A percentile compares a stretch with the other conserved stretches of the same genome.
Evolutionary conservation across 2,888 invertebrate genomes (phyloP).

Genomic region (Synanthedon formicaeformis): DNA sequence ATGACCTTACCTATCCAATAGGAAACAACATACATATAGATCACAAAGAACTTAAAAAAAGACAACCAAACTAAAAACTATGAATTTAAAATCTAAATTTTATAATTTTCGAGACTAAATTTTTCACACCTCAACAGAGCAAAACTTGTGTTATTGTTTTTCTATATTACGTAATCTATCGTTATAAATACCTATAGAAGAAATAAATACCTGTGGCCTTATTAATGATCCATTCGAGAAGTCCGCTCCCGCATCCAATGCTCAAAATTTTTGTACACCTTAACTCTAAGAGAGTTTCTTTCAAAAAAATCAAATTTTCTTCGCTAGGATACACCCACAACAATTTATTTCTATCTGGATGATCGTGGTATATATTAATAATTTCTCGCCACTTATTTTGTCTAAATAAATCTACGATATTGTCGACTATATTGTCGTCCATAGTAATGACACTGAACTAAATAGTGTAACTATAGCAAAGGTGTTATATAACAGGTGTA

Average conservation of each 20-base stretch:
- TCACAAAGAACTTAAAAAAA: no score
- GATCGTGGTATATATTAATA: constrained; percentile 50
- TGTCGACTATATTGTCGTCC: constrained; percentile 47
- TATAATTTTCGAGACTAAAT: no score
- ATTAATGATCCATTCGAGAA: constrained; percentile 84
- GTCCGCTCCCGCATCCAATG: constrained; percentile 83
- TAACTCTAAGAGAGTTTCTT: constrained; percentile 44
- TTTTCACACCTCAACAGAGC: no score
- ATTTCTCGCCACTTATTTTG: constrained; percentile 62
- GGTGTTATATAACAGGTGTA: constrained; percentile 19
- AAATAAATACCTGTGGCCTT: constrained; percentile 69
- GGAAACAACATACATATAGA: no score
- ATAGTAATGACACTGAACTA: constrained; percentile 18
- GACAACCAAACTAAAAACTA: no score
- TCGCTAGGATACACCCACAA: constrained; percentile 82
- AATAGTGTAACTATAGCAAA: constrained; percentile 12
- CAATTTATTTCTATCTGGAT: constrained; percentile 65
- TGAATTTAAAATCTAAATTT: no score
- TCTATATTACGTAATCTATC: not conserved
- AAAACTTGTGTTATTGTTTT: no score
- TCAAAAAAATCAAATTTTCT: constrained; percentile 72
- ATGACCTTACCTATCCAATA: no score
- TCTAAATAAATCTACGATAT: constrained; percentile 44
- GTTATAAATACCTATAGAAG: no score
- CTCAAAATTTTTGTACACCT: constrained; percentile 71